These are phyloP conservation scores for Neodiprion fabricii DNA, from an alignment of 1,140 invertebrate genomes.

Conservation along the genomic window DNA sequence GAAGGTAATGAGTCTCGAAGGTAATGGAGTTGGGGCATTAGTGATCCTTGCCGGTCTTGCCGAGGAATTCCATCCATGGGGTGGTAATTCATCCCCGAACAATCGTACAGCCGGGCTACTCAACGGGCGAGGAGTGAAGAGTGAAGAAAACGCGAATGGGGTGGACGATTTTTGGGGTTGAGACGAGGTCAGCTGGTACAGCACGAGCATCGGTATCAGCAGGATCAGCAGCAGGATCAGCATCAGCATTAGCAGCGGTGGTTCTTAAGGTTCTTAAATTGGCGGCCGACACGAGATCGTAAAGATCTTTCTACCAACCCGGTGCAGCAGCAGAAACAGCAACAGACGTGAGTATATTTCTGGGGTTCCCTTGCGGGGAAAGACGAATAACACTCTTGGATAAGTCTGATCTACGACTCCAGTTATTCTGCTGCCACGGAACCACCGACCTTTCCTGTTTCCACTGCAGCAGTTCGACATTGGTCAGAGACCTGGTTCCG, in stretches of 20 bases:
- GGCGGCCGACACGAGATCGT: constrained; percentile 13
- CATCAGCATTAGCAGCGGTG: background rate
- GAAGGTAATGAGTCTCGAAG: background rate
- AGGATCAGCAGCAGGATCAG: too few species aligned
- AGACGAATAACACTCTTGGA: background rate
- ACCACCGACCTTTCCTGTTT: too few species aligned
- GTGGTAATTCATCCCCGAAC: background rate
- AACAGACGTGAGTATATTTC: background rate
- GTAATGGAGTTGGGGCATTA: background rate
- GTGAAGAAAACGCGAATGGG: too few species aligned
- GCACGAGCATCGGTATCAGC: too few species aligned
- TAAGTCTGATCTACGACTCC: background rate
- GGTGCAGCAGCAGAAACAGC: background rate
- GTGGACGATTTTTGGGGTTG: too few species aligned
- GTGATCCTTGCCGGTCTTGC: background rate
- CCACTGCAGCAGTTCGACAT: too few species aligned
- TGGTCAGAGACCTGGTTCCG: background rate
- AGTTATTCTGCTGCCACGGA: background rate
- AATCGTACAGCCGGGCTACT: too few species aligned
- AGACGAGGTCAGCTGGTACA: too few species aligned
- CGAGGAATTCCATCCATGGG: background rate
- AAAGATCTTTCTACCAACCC: constrained; percentile 11
- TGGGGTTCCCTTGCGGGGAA: background rate
- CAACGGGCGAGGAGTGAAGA: too few species aligned
- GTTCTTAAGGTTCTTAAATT: background rate